Evolutionary conservation across 2,113 vertebrate genomes (phyloP).

Genomic region (Puma concolor): DNA sequence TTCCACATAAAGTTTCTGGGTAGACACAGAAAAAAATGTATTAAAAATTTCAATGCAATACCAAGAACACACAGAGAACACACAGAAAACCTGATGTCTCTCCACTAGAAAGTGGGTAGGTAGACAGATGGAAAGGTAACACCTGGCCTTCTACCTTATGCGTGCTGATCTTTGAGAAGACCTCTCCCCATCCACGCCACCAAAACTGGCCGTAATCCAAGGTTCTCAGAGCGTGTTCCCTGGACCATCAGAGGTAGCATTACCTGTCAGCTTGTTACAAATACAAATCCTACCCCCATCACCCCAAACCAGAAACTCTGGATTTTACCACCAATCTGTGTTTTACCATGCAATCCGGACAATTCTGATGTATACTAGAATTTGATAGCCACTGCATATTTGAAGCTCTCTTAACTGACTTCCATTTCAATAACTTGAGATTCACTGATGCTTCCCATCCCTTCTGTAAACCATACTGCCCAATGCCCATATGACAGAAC

Average conservation of each 20-base stretch:
- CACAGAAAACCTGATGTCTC: background rate
- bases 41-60: background rate
- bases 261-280: background rate
- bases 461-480: background rate
- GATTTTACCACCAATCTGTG: background rate
- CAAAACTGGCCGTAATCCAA: background rate
- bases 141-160: background rate
- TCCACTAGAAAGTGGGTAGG: background rate
- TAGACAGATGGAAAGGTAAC: background rate
- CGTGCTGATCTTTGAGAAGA: background rate
- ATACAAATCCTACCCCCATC: background rate
- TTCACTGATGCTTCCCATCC: background rate
- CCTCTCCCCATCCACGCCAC: background rate
- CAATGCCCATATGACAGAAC: rapidly evolving
- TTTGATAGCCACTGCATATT: background rate
- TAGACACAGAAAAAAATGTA: background rate
- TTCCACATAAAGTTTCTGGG: background rate
- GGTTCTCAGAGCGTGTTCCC: background rate
- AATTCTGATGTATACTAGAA: background rate
- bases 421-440: background rate
- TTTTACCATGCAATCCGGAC: background rate
- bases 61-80: background rate
- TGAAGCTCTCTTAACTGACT: background rate
- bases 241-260: background rate
- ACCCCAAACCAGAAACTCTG: background rate